A percentile compares a stretch with the other conserved stretches of the same genome.
Evolutionary conservation across 2,888 invertebrate species (phyloP).

Genomic region (Diaprepes abbreviatus): DNA sequence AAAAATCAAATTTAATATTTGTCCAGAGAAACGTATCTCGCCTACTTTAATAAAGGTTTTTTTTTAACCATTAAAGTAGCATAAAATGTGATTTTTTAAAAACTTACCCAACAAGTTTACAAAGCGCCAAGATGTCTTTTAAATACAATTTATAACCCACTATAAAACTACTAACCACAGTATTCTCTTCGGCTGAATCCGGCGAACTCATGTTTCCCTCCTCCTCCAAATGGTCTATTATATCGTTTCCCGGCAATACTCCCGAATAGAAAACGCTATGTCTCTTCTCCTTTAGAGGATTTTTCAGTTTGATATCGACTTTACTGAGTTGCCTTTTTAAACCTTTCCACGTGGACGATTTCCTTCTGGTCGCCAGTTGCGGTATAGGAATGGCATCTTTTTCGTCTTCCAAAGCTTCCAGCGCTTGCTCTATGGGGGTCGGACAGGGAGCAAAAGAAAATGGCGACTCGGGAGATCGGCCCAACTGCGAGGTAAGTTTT

Average conservation of each 20-base stretch:
- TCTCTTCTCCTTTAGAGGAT: slow-evolving; percentile 68
- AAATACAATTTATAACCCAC: slow-evolving; percentile 23
- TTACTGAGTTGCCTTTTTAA: slow-evolving; percentile 86
- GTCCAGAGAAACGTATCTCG: too few species aligned
- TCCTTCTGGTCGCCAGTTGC: slow-evolving; percentile 66
- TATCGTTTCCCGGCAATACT: slow-evolving; percentile 56
- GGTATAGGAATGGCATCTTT: slow-evolving; percentile 61
- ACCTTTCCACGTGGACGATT: slow-evolving; percentile 79
- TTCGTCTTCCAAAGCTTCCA: slow-evolving; percentile 67
- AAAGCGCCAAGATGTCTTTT: too few species aligned
- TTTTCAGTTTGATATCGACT: slow-evolving; percentile 80
- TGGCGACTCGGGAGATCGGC: slow-evolving; percentile 65
- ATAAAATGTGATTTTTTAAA: background rate
- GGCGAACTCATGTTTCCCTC: slow-evolving; percentile 62
- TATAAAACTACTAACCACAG: slow-evolving; percentile 52
- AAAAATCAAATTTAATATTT: too few species aligned
- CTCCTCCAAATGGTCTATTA: slow-evolving; percentile 59
- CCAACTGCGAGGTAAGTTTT: slow-evolving; percentile 60
- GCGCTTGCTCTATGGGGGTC: slow-evolving; percentile 69
- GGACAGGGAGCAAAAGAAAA: slow-evolving; percentile 66
- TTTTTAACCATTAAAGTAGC: too few species aligned
- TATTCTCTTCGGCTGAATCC: slow-evolving; percentile 64
- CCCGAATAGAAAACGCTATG: slow-evolving; percentile 65
- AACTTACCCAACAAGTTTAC: background rate
- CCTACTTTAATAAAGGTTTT: too few species aligned